Percentiles rank a stretch among this genome's conserved stretches.
Evolutionary conservation across 2,888 invertebrate genomes (phyloP).

Genomic region (Andrena trimmerana): DNA sequence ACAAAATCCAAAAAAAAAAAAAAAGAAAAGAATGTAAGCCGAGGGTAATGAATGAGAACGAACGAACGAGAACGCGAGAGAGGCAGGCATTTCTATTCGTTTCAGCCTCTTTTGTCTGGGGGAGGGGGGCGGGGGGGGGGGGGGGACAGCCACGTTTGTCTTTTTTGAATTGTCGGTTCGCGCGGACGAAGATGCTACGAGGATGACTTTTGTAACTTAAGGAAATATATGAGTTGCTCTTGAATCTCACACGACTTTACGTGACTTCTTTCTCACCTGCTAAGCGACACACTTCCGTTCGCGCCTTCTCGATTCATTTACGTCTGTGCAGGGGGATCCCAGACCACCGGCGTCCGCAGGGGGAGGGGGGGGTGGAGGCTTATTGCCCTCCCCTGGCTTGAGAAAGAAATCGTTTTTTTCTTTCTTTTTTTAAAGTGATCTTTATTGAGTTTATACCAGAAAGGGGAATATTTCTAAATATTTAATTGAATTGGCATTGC

Average conservation of each 20-base stretch:
- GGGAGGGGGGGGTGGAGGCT: too few species aligned
- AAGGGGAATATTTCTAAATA: too few species aligned
- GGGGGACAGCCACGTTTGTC: conserved; percentile 6
- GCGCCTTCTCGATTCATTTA: conserved; percentile 47
- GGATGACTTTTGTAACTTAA: conserved; percentile 60
- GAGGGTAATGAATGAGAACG: conserved; percentile 19
- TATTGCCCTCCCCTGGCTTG: too few species aligned
- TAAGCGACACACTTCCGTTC: conserved; percentile 17
- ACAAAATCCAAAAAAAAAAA: neutral
- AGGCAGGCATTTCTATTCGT: conserved; percentile 23
- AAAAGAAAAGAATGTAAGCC: neutral
- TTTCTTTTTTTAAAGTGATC: too few species aligned
- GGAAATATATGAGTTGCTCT: conserved; percentile 64
- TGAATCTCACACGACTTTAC: conserved; percentile 45
- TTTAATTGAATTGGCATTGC: too few species aligned
- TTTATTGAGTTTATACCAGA: too few species aligned
- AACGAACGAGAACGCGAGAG: conserved; percentile 23
- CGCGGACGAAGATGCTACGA: conserved; percentile 34
- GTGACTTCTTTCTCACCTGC: conserved; percentile 52
- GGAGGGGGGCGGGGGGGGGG: neutral
- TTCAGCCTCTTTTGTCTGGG: conserved; percentile 36
- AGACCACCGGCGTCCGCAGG: too few species aligned
- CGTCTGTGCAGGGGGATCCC: conserved; percentile 24
- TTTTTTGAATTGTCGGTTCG: conserved; percentile 52
- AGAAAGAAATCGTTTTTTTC: too few species aligned